Percentiles rank a stretch among this genome's conserved stretches.
These are phyloP conservation scores for Drosophila sp. DNA, from an alignment of 1,140 invertebrate species.

Conservation along the genomic window DNA sequence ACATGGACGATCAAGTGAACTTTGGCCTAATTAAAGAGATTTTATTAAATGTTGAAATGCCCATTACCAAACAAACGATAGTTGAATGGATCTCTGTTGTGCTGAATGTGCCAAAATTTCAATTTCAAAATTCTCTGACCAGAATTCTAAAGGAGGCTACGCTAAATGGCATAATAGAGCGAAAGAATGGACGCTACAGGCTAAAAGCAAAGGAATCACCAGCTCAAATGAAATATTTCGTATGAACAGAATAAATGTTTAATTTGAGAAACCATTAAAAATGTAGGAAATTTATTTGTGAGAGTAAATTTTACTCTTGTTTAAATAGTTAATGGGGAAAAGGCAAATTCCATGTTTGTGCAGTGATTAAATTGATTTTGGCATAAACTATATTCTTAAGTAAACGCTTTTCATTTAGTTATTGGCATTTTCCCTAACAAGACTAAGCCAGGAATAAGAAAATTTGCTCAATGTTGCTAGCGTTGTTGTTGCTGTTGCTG, in stretches of 20 bases:
- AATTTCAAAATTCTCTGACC: neutral
- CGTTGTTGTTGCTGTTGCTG: constrained; percentile 1
- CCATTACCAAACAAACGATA: neutral
- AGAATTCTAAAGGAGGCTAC: neutral
- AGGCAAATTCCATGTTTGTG: too few relatives aligned
- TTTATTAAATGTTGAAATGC: neutral
- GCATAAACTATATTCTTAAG: constrained; percentile 57
- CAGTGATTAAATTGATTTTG: constrained; percentile 38
- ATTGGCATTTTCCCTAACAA: constrained; percentile 22
- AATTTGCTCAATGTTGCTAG: constrained; percentile 6
- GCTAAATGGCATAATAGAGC: neutral
- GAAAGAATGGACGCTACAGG: constrained; percentile 1
- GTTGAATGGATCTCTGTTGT: neutral
- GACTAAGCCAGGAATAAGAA: neutral
- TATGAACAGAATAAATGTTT: too few relatives aligned
- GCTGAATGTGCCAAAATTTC: neutral
- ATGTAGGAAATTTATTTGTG: too few relatives aligned
- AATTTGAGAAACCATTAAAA: too few relatives aligned
- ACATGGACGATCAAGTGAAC: neutral
- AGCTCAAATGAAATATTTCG: too few relatives aligned
- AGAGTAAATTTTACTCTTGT: too few relatives aligned
- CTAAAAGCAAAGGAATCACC: too few relatives aligned
- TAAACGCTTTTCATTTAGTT: constrained; percentile 58
- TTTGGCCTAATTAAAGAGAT: neutral
- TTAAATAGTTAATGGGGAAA: too few relatives aligned